phyloP scores from a whole-genome alignment of 2,797 vertebrate genomes.

The Tympanoctomys barrerae region DNA sequence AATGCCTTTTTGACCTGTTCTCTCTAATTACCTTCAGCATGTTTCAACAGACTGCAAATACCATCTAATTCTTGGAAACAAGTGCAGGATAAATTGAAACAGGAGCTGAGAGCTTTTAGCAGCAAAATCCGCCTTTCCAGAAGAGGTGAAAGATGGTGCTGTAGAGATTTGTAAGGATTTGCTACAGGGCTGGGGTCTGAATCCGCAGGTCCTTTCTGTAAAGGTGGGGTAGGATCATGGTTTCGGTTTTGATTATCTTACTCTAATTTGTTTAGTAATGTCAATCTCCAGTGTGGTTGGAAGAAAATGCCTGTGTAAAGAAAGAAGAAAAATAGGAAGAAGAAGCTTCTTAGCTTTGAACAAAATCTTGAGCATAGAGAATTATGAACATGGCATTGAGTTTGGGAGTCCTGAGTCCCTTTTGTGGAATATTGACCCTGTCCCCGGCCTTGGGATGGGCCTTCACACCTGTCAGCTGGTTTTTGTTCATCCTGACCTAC shows the following conservation, averaged over 20 bases:
- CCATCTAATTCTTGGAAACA: slow-evolving; percentile 84
- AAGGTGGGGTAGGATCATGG: background rate
- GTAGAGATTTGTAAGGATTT: slow-evolving; percentile 77
- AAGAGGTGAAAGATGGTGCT: slow-evolving; percentile 75
- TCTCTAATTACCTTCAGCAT: slow-evolving; percentile 83
- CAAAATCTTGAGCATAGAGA: background rate
- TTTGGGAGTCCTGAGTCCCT: background rate
- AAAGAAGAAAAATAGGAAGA: background rate
- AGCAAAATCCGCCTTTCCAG: slow-evolving; percentile 80
- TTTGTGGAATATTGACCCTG: background rate
- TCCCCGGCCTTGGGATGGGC: background rate
- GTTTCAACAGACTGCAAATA: slow-evolving; percentile 83
- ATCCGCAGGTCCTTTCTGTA: slow-evolving; percentile 16
- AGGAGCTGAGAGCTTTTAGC: slow-evolving; percentile 85
- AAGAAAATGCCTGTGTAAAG: background rate
- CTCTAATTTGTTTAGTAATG: slow-evolving; percentile 20
- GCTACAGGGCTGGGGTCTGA: slow-evolving; percentile 58
- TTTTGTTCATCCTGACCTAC: background rate
- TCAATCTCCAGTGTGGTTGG: background rate
- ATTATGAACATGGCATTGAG: background rate
- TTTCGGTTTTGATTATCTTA: slow-evolving; percentile 9
- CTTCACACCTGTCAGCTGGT: background rate
- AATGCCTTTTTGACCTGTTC: slow-evolving; percentile 80
- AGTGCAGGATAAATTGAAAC: slow-evolving; percentile 85
- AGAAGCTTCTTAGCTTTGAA: background rate